phyloP scores from a whole-genome alignment of 2,888 invertebrate species.

The Lasioglossum pauxillum region DNA sequence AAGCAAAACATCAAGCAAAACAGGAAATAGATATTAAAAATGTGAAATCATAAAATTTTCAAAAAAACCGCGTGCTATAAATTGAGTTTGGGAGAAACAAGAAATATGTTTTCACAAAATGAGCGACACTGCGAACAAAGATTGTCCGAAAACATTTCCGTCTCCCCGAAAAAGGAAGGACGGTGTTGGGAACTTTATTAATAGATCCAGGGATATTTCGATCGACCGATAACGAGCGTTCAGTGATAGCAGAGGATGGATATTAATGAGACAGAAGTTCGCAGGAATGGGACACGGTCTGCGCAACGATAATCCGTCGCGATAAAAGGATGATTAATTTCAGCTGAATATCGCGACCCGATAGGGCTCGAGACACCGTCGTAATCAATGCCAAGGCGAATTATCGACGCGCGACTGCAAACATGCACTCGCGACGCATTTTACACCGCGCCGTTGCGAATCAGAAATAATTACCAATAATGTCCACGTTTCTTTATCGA shows the following conservation, averaged over 20 bases:
- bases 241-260: slow-evolving; percentile 25
- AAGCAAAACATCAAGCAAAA: slow-evolving; percentile 19
- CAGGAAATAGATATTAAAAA: background rate
- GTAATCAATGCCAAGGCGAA: slow-evolving; percentile 34
- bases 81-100: too few species aligned
- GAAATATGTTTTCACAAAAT: too few species aligned
- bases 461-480: background rate
- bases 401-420: slow-evolving; percentile 14
- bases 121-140: background rate
- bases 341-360: slow-evolving; percentile 33
- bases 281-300: background rate
- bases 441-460: background rate
- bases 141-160: background rate
- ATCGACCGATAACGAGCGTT: slow-evolving; percentile 20
- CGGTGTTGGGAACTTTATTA: slow-evolving; percentile 21
- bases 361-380: slow-evolving; percentile 22
- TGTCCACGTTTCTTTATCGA: background rate
- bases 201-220: slow-evolving; percentile 10
- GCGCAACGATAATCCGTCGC: slow-evolving; percentile 24
- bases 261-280: slow-evolving; percentile 24
- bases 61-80: slow-evolving; percentile 11
- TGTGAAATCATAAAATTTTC: slow-evolving; percentile 9
- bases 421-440: background rate
- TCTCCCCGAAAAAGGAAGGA: background rate
- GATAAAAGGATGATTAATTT: slow-evolving; percentile 54